Evolutionary conservation across 2,888 invertebrate genomes (phyloP).

Genomic region (Drosophila limbata): DNA sequence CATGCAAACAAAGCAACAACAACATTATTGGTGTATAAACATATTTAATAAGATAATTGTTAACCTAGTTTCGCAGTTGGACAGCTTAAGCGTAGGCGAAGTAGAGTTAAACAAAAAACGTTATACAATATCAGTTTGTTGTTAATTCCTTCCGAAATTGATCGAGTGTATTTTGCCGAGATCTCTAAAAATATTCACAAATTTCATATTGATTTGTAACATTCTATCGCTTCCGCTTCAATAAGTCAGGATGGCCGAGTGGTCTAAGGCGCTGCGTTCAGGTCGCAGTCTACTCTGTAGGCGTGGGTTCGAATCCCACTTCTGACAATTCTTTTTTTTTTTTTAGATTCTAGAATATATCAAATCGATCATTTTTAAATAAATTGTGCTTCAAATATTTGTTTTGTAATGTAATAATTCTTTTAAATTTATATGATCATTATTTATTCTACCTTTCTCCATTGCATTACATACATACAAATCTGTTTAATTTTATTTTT

Average conservation of each 20-base stretch:
- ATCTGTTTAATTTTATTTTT: too few species aligned
- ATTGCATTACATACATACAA: too few species aligned
- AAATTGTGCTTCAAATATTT: too few species aligned
- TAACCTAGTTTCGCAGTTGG: constrained; percentile 54
- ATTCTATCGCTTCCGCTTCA: neutral
- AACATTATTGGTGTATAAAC: constrained; percentile 1
- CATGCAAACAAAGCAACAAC: neutral
- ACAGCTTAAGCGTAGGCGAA: constrained; percentile 11
- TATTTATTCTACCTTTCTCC: too few species aligned
- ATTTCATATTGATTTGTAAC: neutral
- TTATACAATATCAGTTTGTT: constrained; percentile 15
- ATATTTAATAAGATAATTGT: constrained; percentile 34
- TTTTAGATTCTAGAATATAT: neutral
- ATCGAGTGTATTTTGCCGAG: neutral
- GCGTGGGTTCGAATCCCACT: constrained; percentile 84
- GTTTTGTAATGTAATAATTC: too few species aligned
- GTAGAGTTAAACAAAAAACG: neutral
- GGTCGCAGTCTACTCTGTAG: constrained; percentile 84
- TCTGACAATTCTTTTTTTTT: constrained; percentile 57
- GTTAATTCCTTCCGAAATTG: neutral
- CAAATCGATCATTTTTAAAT: too few species aligned
- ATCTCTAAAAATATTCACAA: constrained; percentile 3
- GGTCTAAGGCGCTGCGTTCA: constrained; percentile 84
- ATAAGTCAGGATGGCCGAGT: constrained; percentile 53
- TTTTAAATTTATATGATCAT: too few species aligned